Percentiles rank a stretch among this genome's conserved stretches.
Evolutionary conservation across 2,797 vertebrate species (phyloP).

Genomic region (Coranthus polyacanthus): DNA sequence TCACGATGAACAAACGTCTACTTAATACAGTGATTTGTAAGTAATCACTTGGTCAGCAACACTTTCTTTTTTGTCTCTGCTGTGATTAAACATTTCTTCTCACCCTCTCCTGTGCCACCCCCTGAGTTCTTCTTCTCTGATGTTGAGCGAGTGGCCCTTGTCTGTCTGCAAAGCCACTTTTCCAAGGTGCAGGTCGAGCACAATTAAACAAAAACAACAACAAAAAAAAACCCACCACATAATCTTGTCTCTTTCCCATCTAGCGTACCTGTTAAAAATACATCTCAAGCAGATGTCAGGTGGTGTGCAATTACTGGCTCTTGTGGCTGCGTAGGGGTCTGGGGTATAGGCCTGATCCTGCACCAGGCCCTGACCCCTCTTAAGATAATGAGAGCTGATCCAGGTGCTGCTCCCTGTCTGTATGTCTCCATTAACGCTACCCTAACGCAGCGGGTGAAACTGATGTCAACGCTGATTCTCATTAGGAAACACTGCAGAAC

Average conservation of each 20-base stretch:
- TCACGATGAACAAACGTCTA: background rate
- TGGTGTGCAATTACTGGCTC: constrained; percentile 49
- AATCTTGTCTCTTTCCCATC: constrained; percentile 13
- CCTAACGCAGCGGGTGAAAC: constrained; percentile 13
- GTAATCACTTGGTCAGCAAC: background rate
- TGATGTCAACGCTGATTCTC: constrained; percentile 9
- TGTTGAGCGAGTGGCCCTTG: background rate
- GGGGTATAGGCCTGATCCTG: constrained; percentile 27
- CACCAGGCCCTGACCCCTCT: constrained; percentile 50
- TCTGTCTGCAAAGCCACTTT: background rate
- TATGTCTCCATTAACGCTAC: constrained; percentile 32
- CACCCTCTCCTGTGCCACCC: background rate
- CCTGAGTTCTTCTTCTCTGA: background rate
- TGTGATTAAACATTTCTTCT: background rate
- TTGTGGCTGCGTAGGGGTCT: constrained; percentile 23
- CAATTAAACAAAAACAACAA: background rate
- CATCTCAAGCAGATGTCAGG: constrained; percentile 57
- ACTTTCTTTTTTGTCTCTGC: background rate
- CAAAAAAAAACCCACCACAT: background rate
- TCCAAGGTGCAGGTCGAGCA: constrained; percentile 5
- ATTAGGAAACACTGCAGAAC: constrained; percentile 5
- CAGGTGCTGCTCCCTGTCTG: constrained; percentile 53
- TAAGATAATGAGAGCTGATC: constrained; percentile 55
- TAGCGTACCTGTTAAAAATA: constrained; percentile 20
- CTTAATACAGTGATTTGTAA: background rate